These are phyloP conservation scores for Metopolophium dirhodum DNA, from an alignment of 1,140 invertebrate genomes.

Conservation along the genomic window DNA sequence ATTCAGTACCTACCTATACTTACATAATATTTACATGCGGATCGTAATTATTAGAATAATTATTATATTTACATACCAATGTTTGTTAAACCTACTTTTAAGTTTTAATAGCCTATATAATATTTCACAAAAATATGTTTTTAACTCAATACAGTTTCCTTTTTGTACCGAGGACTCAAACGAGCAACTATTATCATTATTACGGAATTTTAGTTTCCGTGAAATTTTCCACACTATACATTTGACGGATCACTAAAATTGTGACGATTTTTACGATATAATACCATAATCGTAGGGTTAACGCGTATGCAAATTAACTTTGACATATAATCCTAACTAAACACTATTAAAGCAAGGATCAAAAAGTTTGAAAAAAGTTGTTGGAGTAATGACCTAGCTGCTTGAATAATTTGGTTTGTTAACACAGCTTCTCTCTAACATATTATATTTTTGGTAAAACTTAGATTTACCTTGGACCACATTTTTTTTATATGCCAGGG, in stretches of 20 bases:
- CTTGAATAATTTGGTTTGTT: conserved; percentile 37
- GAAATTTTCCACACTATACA: not conserved
- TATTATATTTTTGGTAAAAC: conserved; percentile 39
- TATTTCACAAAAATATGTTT: not conserved
- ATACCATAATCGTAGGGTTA: not conserved
- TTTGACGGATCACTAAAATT: not conserved
- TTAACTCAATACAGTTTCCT: not conserved
- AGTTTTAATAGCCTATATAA: not conserved
- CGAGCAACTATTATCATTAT: not conserved
- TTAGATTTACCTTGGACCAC: conserved; percentile 6
- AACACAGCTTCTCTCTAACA: not conserved
- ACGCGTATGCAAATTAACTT: not conserved
- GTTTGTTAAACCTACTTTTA: not conserved
- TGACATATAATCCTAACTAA: not conserved
- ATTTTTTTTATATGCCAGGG: not conserved
- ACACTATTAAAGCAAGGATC: not conserved
- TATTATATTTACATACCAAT: not conserved
- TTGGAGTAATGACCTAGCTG: conserved; percentile 19
- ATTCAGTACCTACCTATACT: too few species aligned
- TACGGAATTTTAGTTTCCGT: not conserved
- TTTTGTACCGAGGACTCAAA: not conserved
- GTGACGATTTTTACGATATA: not conserved
- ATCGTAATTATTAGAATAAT: too few species aligned
- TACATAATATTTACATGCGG: too few species aligned
- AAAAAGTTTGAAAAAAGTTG: conserved; percentile 29